Evolutionary conservation across 35 echinoderm and acorn worm genomes (phyloP).

Genomic region (Ptychodera flava): DNA sequence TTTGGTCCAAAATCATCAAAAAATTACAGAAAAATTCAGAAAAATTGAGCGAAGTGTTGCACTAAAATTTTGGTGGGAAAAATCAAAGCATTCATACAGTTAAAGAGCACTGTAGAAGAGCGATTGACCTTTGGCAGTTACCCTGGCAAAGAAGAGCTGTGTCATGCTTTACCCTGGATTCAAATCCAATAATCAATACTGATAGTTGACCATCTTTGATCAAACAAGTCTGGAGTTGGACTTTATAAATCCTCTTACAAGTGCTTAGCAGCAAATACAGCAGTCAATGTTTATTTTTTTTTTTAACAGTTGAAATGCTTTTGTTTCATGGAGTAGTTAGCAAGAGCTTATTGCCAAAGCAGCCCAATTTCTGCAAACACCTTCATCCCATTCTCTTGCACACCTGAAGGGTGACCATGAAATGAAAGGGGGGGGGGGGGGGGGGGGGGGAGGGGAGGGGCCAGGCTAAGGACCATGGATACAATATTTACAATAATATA

Average conservation of each 20-base stretch:
- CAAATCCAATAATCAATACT: no score
- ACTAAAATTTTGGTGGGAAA: no score
- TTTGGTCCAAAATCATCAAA: no score
- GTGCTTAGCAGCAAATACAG: background rate
- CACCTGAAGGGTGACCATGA: background rate
- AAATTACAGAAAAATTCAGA: no score
- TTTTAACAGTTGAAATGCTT: background rate
- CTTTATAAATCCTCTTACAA: background rate
- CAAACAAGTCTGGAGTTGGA: background rate
- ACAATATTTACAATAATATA: background rate
- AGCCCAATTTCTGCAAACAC: background rate
- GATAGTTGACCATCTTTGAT: no score
- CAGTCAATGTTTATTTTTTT: background rate
- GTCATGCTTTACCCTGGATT: no score
- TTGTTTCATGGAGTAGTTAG: background rate
- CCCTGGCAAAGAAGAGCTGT: no score
- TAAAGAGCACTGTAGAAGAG: no score
- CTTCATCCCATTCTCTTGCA: no score
- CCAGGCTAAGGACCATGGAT: background rate
- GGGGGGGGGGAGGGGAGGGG: background rate
- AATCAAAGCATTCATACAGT: no score
- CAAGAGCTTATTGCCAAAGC: background rate
- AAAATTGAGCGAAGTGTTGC: no score
- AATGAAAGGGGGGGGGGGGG: background rate
- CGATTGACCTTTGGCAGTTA: no score